Percentiles rank a stretch among this genome's conserved stretches.
These are phyloP conservation scores for Nasonia oneida DNA, from an alignment of 2,888 invertebrate genomes.

Conservation along the genomic window DNA sequence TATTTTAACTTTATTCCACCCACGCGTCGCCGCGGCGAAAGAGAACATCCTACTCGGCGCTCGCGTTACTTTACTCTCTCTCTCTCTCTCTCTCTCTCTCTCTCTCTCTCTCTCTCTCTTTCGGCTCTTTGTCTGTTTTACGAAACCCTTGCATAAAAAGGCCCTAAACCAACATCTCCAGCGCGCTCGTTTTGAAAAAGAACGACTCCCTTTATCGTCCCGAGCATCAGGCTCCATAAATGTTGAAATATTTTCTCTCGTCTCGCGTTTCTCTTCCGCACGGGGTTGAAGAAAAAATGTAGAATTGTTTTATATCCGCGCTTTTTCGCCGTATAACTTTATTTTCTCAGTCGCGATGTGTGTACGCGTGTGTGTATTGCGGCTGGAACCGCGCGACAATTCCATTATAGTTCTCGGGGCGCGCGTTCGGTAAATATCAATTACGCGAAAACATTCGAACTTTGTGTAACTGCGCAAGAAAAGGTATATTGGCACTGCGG, in stretches of 20 bases:
- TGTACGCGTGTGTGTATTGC: background rate
- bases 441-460: slow-evolving; percentile 30
- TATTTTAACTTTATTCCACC: slow-evolving; percentile 47
- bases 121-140: slow-evolving; percentile 46
- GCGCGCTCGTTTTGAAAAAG: slow-evolving; percentile 30
- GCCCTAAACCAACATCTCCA: slow-evolving; percentile 49
- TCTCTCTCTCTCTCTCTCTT: no score
- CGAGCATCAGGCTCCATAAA: slow-evolving; percentile 15
- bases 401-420: background rate
- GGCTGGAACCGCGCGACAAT: background rate
- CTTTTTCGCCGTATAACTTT: background rate
- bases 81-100: background rate
- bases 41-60: slow-evolving; percentile 46
- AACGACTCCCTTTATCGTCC: slow-evolving; percentile 47
- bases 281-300: background rate
- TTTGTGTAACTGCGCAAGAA: slow-evolving; percentile 15
- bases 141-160: slow-evolving; percentile 50
- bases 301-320: background rate
- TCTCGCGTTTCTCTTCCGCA: background rate
- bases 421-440: slow-evolving; percentile 42
- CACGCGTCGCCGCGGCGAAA: slow-evolving; percentile 40
- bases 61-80: background rate
- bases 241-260: background rate
- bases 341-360: background rate
- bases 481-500: slow-evolving; percentile 45